Conservation (phyloP, 2,888 invertebrate genomes). For the Andrena fulva region DNA sequence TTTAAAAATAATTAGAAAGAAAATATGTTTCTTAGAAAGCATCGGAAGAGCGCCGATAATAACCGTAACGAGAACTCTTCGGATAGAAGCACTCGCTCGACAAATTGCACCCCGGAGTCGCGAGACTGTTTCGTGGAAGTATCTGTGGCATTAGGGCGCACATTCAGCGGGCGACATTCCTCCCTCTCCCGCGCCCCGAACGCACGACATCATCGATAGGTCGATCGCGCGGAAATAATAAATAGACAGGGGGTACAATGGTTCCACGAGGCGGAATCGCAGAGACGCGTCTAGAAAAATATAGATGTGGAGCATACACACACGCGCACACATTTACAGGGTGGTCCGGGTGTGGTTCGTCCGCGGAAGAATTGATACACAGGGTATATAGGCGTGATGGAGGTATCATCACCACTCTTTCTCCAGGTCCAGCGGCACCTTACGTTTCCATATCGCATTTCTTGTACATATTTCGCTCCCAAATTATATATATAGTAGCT, state of each 20-base stretch:
- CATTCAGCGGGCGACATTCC: background rate
- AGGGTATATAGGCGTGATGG: background rate
- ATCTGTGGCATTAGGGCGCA: no score
- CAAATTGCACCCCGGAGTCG: no score
- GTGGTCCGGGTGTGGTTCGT: conserved; percentile 54
- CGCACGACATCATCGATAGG: conserved; percentile 50
- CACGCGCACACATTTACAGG: conserved; percentile 45
- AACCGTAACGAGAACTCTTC: no score
- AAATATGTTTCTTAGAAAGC: no score
- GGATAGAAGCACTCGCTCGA: no score
- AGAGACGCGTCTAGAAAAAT: conserved; percentile 71
- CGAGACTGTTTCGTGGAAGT: background rate
- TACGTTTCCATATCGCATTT: background rate
- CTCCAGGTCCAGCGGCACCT: background rate
- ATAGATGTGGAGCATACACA: conserved; percentile 63
- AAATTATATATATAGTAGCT: no score
- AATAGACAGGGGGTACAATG: conserved; percentile 57
- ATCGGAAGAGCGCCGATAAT: no score
- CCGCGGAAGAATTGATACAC: conserved; percentile 15
- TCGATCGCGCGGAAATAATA: conserved; percentile 59
- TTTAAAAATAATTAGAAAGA: no score
- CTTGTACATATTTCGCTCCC: background rate
- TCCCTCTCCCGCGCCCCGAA: conserved; percentile 13
- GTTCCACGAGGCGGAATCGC: conserved; percentile 48
- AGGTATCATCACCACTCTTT: conserved; percentile 2